Evolutionary conservation across 2,113 vertebrate species (phyloP), one percentile per base, ranked within the genome.

Genomic region (Dasypus novemcinctus): DNA sequence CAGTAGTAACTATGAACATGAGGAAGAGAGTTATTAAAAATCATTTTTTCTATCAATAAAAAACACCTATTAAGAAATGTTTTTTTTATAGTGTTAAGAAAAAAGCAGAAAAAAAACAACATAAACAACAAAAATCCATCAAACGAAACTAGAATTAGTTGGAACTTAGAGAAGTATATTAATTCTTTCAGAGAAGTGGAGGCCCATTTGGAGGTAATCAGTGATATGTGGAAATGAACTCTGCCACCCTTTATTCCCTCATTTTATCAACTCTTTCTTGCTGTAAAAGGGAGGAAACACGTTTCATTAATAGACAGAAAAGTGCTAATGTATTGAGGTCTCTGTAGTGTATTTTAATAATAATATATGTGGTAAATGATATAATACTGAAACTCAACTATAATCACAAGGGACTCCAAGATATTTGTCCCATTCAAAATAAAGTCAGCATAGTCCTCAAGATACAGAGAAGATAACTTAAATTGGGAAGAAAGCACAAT

Each of bases 391-490:
- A 1, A 46, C 17, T 10, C 57, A 25, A 63, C 74, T n/a, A 36
- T 27, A 61, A 17, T 83, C 8, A 66, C 5, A 49, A 4, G 8
- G 27, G 29, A 85, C 80, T 52, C 0, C 31, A 46, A 38, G 1
- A 36, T 31, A 5, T 33, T 10, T 27, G 6, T 1, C 1, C 5
- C 11, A 3, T 1, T 5, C 18, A 0, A 14, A 21, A 46, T 68
- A 14, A 63, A 52, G 52, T 14, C 25, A 38, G 18, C 18, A 29
- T 1, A 25, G 9, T 9, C 29, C 6, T 23, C 7, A 57, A 12
- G 12, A 41, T 36, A 52, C 25, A 86, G 0, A 49, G 5, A 49
- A 80, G 57, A 41, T 21, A 41, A 29, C 69, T 83, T 31, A 46
- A 59, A 68, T 36, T 0, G 59, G 7, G 14, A 71, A 93, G 21